phyloP scores from a whole-genome alignment of 2,113 vertebrate genomes.

The Chionis minor region DNA sequence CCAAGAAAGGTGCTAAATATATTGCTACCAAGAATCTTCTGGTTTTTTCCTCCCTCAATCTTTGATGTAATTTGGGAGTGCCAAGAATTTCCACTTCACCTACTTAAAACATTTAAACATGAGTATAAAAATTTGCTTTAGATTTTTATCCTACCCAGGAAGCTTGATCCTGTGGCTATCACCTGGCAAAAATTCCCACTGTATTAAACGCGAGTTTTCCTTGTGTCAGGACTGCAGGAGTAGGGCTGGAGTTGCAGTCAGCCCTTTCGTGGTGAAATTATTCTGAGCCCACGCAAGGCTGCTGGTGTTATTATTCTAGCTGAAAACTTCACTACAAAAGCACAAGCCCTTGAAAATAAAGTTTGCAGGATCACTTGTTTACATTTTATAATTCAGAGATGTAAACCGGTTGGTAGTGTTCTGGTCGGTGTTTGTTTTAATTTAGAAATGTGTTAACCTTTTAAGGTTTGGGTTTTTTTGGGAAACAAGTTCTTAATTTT shows the following conservation, averaged over 20 bases:
- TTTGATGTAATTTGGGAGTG: constrained; percentile 43
- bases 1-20: constrained; percentile 66
- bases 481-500: not conserved
- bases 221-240: not conserved
- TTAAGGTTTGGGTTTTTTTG: not conserved
- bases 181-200: constrained; percentile 14
- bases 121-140: constrained; percentile 48
- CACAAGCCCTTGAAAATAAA: not conserved
- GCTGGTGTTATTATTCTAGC: not conserved
- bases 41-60: constrained; percentile 44
- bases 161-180: constrained; percentile 22
- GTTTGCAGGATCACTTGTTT: constrained; percentile 15
- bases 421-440: not conserved
- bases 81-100: constrained; percentile 42
- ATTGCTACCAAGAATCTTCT: constrained; percentile 61
- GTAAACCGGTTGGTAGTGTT: not conserved
- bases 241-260: not conserved
- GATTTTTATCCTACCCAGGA: constrained; percentile 47
- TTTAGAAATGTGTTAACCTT: not conserved
- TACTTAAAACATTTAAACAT: constrained; percentile 46
- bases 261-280: constrained; percentile 1
- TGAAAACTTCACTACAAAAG: constrained; percentile 24
- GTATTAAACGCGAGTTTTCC: not conserved
- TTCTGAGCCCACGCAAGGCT: not conserved
- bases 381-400: not conserved